Conservation (phyloP, 2,797 vertebrate genomes). For the Masticophis lateralis region DNA sequence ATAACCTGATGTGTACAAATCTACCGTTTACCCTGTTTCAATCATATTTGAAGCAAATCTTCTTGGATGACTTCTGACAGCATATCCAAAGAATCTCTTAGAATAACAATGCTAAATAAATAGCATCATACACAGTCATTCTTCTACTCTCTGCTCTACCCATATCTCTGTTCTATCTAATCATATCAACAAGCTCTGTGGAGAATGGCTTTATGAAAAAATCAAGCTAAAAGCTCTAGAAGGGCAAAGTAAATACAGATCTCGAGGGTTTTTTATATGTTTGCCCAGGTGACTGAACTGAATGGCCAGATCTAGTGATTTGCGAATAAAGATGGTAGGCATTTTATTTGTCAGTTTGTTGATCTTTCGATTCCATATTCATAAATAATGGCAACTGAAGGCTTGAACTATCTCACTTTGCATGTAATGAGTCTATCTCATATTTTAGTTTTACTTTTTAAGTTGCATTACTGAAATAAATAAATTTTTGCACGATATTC, state of each 20-base stretch:
- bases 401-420: too few species aligned
- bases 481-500: too few species aligned
- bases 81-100: conserved; percentile 39
- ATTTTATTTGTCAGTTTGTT: not conserved
- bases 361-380: not conserved
- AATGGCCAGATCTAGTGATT: not conserved
- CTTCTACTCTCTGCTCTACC: not conserved
- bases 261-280: not conserved
- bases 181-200: conserved; percentile 29
- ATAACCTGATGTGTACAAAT: conserved; percentile 22
- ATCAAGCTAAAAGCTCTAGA: conserved; percentile 7
- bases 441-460: too few species aligned
- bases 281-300: not conserved
- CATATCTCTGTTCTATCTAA: conserved; percentile 40
- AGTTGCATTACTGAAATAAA: too few species aligned
- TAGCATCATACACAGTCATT: not conserved
- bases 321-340: accelerated
- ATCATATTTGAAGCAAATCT: conserved; percentile 21
- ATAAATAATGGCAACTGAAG: too few species aligned
- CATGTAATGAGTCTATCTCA: too few species aligned
- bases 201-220: conserved; percentile 23
- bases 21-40: conserved; percentile 32
- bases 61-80: conserved; percentile 51
- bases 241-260: not conserved
- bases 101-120: conserved; percentile 35